Evolutionary conservation across 2,888 invertebrate genomes (phyloP), one percentile per base, ranked within the genome.

Genomic region (Agriopis marginaria): DNA sequence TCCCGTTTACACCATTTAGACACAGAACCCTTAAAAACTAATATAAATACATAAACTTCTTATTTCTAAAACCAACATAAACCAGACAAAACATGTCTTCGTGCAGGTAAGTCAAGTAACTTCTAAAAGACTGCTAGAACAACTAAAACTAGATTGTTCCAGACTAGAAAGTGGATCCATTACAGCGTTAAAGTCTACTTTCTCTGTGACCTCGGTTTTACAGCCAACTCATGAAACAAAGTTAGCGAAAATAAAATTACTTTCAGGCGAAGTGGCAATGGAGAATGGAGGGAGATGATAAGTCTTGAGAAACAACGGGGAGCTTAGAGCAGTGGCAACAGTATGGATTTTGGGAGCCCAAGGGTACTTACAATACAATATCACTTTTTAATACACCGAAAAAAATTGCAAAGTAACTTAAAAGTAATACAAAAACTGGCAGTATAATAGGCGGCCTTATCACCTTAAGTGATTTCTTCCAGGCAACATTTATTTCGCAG

Each of bases 171-270:
- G 14, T 47, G 42, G 44, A 56, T 50, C 44, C 12, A 45, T 54
- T 47, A 40, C 45, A 44, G 40, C 14, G 55, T 53, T 53, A 23
- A 61, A 63, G 54, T 54, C 14, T 14, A 51, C 50, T 47, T 58
- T 61, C 11, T 11, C 32, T 53, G 55, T 54, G 63, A 51, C 44
- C 58, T 63, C 58, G 39, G 68, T 50, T 67, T 58, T 63, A 47
- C 58, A 53, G 54, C 44, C 50, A 62, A 70, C 64, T 68, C 63
- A 45, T 63, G 50, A 50, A 73, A 73, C 69, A 68, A 70, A 72
- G 73, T 76, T 75, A 72, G 63, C 56, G 70, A 71, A 73, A 76
- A 74, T 74, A 63, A 73, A 73, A 74, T 73, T 74, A 71, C 74
- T 67, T 70, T 63, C 56, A 67, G 60, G 70, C 68, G 64, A 60